These are phyloP conservation scores for Parnassius mnemosyne DNA, from an alignment of 2,888 invertebrate genomes.

Conservation along the genomic window DNA sequence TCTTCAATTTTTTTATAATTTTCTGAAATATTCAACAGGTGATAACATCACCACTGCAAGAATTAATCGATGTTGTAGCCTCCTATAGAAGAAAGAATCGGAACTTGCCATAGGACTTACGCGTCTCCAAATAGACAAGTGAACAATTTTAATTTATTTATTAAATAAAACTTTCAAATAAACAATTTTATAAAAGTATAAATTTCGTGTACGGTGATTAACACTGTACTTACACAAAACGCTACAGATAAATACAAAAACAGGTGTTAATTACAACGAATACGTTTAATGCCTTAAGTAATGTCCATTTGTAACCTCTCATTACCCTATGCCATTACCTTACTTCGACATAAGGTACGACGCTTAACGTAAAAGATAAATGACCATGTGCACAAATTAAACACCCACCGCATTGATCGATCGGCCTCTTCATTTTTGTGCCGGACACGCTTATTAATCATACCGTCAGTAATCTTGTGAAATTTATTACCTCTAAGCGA, in stretches of 20 bases:
- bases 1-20: too few species aligned
- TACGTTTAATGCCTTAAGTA: slow-evolving; percentile 20
- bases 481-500: slow-evolving; percentile 79
- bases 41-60: too few species aligned
- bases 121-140: too few species aligned
- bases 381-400: slow-evolving; percentile 69
- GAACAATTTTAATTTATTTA: too few species aligned
- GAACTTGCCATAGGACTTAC: too few species aligned
- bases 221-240: too few species aligned
- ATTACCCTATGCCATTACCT: slow-evolving; percentile 59
- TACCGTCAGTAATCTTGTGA: slow-evolving; percentile 71
- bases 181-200: too few species aligned
- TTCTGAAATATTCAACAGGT: too few species aligned
- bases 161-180: too few species aligned
- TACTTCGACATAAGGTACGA: slow-evolving; percentile 40
- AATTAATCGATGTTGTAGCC: too few species aligned
- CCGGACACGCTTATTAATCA: slow-evolving; percentile 69
- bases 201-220: too few species aligned
- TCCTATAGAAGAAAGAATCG: too few species aligned
- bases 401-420: slow-evolving; percentile 75
- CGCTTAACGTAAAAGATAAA: slow-evolving; percentile 70
- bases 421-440: slow-evolving; percentile 75
- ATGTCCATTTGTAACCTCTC: slow-evolving; percentile 34
- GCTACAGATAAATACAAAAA: background rate
- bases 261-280: slow-evolving; percentile 9